Evolutionary conservation across 2,113 vertebrate species (phyloP).

Genomic region (Strix uralensis): DNA sequence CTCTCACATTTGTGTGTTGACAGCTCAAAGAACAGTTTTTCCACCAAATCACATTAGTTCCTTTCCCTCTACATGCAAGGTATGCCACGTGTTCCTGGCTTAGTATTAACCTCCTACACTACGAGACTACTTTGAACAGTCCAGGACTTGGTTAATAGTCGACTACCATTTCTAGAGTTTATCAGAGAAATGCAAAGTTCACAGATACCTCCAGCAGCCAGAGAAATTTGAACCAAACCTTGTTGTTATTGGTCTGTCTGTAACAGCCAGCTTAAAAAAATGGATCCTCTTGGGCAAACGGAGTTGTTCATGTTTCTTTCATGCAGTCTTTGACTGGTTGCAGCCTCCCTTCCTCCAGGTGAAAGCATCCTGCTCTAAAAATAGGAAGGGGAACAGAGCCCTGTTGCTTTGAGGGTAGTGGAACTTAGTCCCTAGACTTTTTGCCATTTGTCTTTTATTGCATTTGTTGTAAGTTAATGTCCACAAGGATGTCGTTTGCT

Average conservation of each 20-base stretch:
- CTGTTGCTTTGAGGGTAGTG: neutral
- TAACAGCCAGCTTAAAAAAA: neutral
- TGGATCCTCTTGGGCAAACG: neutral
- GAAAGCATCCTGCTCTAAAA: neutral
- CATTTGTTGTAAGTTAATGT: rapidly evolving
- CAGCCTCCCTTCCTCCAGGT: neutral
- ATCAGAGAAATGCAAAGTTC: conserved; percentile 39
- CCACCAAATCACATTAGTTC: rapidly evolving
- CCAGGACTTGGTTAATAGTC: conserved; percentile 10
- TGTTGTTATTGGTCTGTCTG: neutral
- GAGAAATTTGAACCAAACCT: neutral
- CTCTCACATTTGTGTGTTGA: rapidly evolving
- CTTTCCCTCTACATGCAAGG: neutral
- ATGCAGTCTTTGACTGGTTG: rapidly evolving
- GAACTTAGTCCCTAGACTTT: neutral
- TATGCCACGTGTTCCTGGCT: neutral
- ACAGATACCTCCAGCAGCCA: neutral
- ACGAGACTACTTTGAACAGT: neutral
- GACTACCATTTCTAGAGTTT: neutral
- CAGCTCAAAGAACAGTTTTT: rapidly evolving
- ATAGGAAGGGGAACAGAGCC: neutral
- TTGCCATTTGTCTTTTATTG: neutral
- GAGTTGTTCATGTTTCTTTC: neutral
- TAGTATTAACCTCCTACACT: neutral
- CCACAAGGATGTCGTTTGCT: neutral